Base-by-base conservation (phyloP, 2,888 invertebrate genomes). In the Tetranychus truncatus region DNA sequence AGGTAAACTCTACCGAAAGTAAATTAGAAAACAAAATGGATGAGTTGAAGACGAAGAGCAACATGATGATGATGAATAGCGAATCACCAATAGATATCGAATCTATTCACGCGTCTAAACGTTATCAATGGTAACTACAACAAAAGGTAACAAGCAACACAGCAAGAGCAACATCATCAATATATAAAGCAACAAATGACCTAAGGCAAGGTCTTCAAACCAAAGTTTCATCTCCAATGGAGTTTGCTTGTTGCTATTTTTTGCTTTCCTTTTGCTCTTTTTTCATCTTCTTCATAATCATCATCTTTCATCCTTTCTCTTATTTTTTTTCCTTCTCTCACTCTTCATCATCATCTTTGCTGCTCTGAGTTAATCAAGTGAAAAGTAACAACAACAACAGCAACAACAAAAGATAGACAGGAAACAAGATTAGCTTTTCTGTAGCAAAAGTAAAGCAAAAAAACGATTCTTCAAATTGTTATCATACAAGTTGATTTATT, bases 21-120 rank as follows among this genome's bases (percentile, higher is more conserved):
- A 55, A 55, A 55, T 55, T 55, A 55, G 55, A 55, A 55, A 55
- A 55, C 55, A 55, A 55, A 55, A 55, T 55, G 55, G 55, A 55
- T 55, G 55, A 55, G 55, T 15, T 55, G 55, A 55, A 55, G 55
- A 34, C 34, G 34, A 34, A 34, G 34, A 34, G 34, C 34, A 34
- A 34, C 34, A 34, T 34, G 34, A 34, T 34, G 34, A 55, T 55
- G 55, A 55, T 15, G 55, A 55, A 55, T 55, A 55, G 55, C 9
- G 11, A 15, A 9, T 55, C 55, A 7, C 55, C 55, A 55, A 55
- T 55, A 15, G 55, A 55, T 55, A 55, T 55, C 55, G 55, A 55
- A 15, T 55, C 55, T 55, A 55, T 55, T 55, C 55, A 55, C 55
- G 55, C 55, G 55, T 55, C 55, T 55, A 55, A 55, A 55, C 55